Conservation (phyloP, 2,888 invertebrate genomes). For the Mythimna albipuncta region DNA sequence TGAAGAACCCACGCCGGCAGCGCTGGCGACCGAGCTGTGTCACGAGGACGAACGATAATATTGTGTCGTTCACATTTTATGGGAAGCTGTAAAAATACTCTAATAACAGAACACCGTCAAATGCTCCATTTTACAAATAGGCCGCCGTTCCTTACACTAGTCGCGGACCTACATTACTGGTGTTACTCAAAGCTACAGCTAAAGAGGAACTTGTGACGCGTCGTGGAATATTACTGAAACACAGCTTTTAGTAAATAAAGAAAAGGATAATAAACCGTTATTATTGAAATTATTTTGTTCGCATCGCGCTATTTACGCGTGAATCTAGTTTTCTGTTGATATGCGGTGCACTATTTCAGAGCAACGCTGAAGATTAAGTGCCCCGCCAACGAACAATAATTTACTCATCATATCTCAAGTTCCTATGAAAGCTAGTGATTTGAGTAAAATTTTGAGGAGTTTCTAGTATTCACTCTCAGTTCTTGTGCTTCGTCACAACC, state of each 20-base stretch:
- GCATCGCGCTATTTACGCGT: conserved; percentile 31
- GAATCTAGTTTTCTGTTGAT: conserved; percentile 24
- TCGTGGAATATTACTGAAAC: too few species aligned
- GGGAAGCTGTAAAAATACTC: conserved; percentile 28
- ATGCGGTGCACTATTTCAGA: conserved; percentile 31
- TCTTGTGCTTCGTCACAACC: neutral
- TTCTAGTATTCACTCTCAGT: neutral
- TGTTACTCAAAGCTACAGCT: too few species aligned
- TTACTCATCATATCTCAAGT: neutral
- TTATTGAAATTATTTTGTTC: too few species aligned
- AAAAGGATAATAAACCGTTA: too few species aligned
- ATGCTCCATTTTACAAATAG: conserved; percentile 31
- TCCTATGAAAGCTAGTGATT: too few species aligned
- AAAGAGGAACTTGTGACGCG: too few species aligned
- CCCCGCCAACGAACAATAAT: neutral
- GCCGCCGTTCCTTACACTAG: neutral
- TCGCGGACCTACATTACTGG: neutral
- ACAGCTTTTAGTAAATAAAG: too few species aligned
- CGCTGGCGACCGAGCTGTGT: neutral
- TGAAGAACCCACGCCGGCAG: conserved; percentile 7
- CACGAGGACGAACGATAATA: conserved; percentile 16
- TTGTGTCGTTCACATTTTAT: conserved; percentile 37
- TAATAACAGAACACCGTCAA: conserved; percentile 1
- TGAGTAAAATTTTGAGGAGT: neutral
- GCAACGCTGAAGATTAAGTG: neutral